Conservation (phyloP, 2,797 vertebrate species). For the Lophotriccus pileatus region DNA sequence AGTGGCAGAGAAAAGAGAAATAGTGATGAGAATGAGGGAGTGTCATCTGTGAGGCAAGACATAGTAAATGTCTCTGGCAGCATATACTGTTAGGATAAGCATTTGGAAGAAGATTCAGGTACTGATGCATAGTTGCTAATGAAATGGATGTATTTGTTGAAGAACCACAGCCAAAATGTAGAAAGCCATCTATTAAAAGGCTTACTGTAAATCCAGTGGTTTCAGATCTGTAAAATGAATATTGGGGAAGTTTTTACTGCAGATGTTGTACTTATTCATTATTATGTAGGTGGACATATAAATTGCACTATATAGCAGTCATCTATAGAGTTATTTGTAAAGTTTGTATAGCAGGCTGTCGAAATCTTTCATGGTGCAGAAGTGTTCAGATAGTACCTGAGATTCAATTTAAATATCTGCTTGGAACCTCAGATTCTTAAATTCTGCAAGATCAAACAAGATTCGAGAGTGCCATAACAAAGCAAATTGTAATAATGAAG, state of each 20-base stretch:
- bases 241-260: not conserved
- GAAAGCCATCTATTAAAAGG: not conserved
- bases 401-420: not conserved
- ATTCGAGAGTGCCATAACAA: not conserved
- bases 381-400: not conserved
- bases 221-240: not conserved
- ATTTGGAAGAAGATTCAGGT: not conserved
- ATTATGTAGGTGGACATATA: not conserved
- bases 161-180: not conserved
- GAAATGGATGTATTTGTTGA: fast-evolving
- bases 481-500: not conserved
- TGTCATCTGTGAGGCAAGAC: not conserved
- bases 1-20: not conserved
- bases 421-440: not conserved
- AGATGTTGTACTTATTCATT: not conserved
- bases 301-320: not conserved
- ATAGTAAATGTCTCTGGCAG: not conserved
- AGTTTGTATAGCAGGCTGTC: not conserved
- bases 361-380: not conserved
- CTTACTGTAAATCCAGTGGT: not conserved
- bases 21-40: not conserved
- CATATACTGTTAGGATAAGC: not conserved
- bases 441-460: not conserved
- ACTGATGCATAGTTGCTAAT: not conserved
- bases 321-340: not conserved